These are phyloP conservation scores for Drosophila pseudotakahashii DNA, from an alignment of 2,888 invertebrate genomes.

Conservation along the genomic window DNA sequence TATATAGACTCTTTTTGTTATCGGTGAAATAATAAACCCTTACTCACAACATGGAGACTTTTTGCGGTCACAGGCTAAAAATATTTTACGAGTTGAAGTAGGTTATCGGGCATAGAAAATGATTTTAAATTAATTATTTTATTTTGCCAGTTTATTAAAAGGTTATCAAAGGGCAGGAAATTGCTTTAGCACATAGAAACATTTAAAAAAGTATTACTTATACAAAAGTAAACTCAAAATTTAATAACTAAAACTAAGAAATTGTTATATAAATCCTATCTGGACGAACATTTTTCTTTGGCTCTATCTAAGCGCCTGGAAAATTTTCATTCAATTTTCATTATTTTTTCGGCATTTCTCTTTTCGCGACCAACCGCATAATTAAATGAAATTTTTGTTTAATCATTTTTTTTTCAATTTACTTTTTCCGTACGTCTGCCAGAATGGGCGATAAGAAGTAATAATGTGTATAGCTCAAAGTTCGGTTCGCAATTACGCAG, in stretches of 20 bases:
- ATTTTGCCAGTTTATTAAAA: background rate
- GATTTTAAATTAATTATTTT: conserved; percentile 1
- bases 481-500: conserved; percentile 61
- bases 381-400: conserved; percentile 28
- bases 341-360: conserved; percentile 17
- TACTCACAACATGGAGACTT: conserved; percentile 8
- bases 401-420: conserved; percentile 29
- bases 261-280: too few relatives aligned
- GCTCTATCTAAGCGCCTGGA: conserved; percentile 38
- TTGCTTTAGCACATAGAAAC: too few relatives aligned
- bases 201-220: too few relatives aligned
- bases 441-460: conserved; percentile 27
- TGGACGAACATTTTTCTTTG: conserved; percentile 43
- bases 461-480: conserved; percentile 51
- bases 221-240: too few relatives aligned
- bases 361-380: conserved; percentile 5
- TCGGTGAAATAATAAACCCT: conserved; percentile 15
- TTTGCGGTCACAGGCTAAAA: conserved; percentile 1
- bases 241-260: too few relatives aligned
- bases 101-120: conserved; percentile 15
- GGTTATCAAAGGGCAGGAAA: conserved; percentile 1
- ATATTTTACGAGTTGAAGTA: background rate
- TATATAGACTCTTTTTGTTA: conserved; percentile 9
- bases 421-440: conserved; percentile 19
- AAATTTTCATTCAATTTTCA: conserved; percentile 29